Evolutionary conservation across 2,113 vertebrate species (phyloP), one percentile per base, ranked within the genome.

Genomic region (Cairina moschata): DNA sequence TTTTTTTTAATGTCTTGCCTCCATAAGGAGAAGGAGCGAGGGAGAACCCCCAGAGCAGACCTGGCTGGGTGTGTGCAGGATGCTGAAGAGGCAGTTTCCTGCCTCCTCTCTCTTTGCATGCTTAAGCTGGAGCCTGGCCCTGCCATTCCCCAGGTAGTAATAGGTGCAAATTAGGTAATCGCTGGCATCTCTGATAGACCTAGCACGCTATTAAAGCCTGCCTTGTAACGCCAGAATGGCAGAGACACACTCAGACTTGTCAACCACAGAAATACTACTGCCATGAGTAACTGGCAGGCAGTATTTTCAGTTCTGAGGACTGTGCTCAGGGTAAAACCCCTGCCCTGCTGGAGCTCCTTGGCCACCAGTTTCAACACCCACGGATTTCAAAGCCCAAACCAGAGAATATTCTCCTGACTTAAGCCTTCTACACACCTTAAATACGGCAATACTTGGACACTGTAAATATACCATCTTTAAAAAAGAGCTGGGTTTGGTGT

Each of bases 171-270:
- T 91, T 40, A 94, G 74, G 59, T 89, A 84, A 92, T 65, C 68
- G 82, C 60, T 72, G 59, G 72, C 68, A 86, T 28, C 68, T 93
- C 56, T 80, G 59, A 85, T 55, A 86, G 78, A 83, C 50, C 76
- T 75, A 78, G 50, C 20, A 9, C 63, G 56, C 46, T 59, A 92
- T 92, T 95, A 92, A 34, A 91, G 68, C 42, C 73, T 95, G 40
- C 26, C 56, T 90, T 52, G 48, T 5, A 81, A 84, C 20, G 86
- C 25, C 40, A 72, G 29, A 83, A 38, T 44, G 60, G 15, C 17
- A 96, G 72, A 88, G 52, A 83, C 76, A 74, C n/a, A 74, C 32
- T 88, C 84, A 60, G 83, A 26, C 46, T 48, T 80, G 77, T 83
- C 79, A 88, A 18, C 34, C 62, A 31, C 60, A 81, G 65, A 80